Conservation (phyloP, 2,888 invertebrate genomes). For the Griposia aprilina region DNA sequence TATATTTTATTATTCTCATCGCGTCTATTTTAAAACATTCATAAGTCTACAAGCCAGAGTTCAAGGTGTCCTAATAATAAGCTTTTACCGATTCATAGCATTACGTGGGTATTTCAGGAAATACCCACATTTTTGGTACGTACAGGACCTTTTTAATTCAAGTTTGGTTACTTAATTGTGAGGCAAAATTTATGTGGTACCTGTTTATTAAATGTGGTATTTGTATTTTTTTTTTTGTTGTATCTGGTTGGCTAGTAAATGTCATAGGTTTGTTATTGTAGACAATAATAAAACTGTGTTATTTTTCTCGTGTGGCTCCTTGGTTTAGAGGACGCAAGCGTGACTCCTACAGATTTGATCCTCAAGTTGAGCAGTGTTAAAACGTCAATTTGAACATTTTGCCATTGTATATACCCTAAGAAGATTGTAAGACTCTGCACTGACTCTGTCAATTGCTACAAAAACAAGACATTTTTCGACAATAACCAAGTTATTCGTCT, state of each 20-base stretch:
- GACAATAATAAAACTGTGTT: neutral
- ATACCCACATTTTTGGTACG: neutral
- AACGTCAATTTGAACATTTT: neutral
- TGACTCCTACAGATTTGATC: neutral
- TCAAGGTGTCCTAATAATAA: slow-evolving; percentile 24
- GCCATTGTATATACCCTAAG: neutral
- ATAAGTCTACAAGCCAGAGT: slow-evolving; percentile 2
- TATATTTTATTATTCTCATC: neutral
- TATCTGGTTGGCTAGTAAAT: neutral
- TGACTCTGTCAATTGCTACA: too few species aligned
- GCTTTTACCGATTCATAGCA: neutral
- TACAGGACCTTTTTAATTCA: slow-evolving; percentile 22
- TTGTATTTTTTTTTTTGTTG: neutral
- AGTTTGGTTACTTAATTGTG: neutral
- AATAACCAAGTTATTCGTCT: too few species aligned
- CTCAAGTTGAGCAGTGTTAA: too few species aligned
- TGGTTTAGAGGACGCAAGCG: neutral
- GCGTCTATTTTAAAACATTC: slow-evolving; percentile 23
- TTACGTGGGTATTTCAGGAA: slow-evolving; percentile 10
- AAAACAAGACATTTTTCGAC: too few species aligned
- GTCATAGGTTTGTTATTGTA: neutral
- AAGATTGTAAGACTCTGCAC: too few species aligned
- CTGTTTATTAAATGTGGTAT: neutral
- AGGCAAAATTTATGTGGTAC: neutral
- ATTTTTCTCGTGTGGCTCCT: neutral